Evolutionary conservation across 1,140 invertebrate species (phyloP).

Genomic region (Mercenaria mercenaria): DNA sequence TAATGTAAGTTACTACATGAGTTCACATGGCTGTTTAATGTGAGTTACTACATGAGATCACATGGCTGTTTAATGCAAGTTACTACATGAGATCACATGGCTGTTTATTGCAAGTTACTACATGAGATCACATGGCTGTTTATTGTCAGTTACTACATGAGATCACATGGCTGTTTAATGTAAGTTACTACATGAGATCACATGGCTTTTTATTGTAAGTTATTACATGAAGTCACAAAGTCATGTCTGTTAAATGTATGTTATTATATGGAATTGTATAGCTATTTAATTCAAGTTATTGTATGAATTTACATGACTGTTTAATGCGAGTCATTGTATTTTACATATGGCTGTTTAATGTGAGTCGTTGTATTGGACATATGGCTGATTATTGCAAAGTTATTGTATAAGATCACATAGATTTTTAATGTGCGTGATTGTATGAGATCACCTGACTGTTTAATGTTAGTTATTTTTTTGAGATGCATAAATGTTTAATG

Average conservation of each 20-base stretch:
- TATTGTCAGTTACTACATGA: background rate
- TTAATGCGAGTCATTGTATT: too few relatives aligned
- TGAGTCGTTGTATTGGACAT: background rate
- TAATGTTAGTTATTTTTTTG: background rate
- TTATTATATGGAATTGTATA: background rate
- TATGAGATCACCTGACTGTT: too few relatives aligned
- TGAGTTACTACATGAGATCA: slow-evolving; percentile 1
- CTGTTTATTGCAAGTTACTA: slow-evolving; percentile 54
- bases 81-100: background rate
- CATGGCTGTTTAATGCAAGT: slow-evolving; percentile 64
- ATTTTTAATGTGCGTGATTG: too few relatives aligned
- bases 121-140: too few relatives aligned
- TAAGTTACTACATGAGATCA: background rate
- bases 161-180: too few relatives aligned
- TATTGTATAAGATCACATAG: background rate
- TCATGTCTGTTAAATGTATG: background rate
- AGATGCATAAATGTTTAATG: too few relatives aligned
- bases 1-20: slow-evolving; percentile 43
- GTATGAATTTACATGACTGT: background rate
- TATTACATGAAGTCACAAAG: background rate
- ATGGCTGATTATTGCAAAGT: slow-evolving; percentile 63
- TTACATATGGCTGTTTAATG: slow-evolving; percentile 54
- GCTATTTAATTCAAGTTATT: background rate
- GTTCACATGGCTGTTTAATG: slow-evolving; percentile 56
- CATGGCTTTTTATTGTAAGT: too few relatives aligned